Base-by-base conservation (phyloP, 2,797 vertebrate genomes). In the Dallia pectoralis region DNA sequence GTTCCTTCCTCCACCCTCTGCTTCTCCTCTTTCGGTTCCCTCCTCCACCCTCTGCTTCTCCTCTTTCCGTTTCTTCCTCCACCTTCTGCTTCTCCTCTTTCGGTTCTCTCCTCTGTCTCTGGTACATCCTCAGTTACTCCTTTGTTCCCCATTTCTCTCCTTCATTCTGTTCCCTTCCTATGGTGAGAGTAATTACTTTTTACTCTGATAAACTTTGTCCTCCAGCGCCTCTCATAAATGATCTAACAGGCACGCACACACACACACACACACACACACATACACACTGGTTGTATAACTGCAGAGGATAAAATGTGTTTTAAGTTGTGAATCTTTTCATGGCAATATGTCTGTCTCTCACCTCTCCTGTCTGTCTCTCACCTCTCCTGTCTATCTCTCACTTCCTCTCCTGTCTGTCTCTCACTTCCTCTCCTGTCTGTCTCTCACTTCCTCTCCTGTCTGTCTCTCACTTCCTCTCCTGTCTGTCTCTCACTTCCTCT, bases 171-270 rank as follows among this genome's bases (percentile, higher is more conserved):
- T 1, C 0, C 29, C 16, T 69, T 69, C 67, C 56, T 67, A 36
- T 74, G 75, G 71, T 75, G 69, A 79, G 74, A 51, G 64, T 80
- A 84, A 84, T 86, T 81, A 82, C 61, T 73, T 67, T 25, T 51
- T 72, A 81, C 49, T 62, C 79, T 73, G 80, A 79, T 82, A 66
- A 76, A 79, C 74, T 68, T 68, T 77, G 71, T 78, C 78, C 73
- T 74, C 12, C 0, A 74, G 75, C 73, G 67, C 32, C 11, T 66
- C 72, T 74, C 62, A 61, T 81, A 76, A 44, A 79, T 79, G 73
- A 79, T 71, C 51, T 72, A 19, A 18, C 67, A 22, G 71, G 59
- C 72, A 69, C 68, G 62, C 69, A 71, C 48, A 73, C n/a, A 18
- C 70, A 16, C 64, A 40, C 59, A 48, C 69, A 44, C 11, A 66